These are phyloP conservation scores for Pachyseris speciosa DNA, from an alignment of 64 coral and sea anemone species.

Conservation along the genomic window DNA sequence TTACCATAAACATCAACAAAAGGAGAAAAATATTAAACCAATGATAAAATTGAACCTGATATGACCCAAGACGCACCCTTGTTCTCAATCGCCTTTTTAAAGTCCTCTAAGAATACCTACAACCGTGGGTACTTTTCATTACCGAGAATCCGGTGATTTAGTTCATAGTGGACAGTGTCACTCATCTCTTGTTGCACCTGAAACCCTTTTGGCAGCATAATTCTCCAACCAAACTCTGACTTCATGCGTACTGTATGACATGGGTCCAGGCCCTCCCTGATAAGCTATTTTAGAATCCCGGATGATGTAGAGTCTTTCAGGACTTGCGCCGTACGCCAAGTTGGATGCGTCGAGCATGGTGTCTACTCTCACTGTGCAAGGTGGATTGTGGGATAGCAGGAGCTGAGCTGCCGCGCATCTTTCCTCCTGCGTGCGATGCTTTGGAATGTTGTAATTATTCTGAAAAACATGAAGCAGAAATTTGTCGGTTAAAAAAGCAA, in stretches of 20 bases:
- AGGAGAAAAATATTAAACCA: no score
- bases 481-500: background rate
- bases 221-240: conserved; percentile 67
- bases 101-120: no score
- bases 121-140: no score
- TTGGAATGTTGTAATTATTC: conserved; percentile 79
- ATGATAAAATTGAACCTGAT: background rate
- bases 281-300: conserved; percentile 57
- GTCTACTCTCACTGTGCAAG: conserved; percentile 68
- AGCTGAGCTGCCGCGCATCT: conserved; percentile 63
- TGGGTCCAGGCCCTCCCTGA: conserved; percentile 81
- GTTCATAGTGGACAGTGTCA: background rate
- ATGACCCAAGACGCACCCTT: no score
- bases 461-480: background rate
- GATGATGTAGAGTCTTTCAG: conserved; percentile 81
- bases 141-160: background rate
- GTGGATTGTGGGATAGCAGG: conserved; percentile 41
- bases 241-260: conserved; percentile 60
- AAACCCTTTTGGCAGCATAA: background rate
- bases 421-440: conserved; percentile 64
- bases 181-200: background rate
- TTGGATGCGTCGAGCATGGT: conserved; percentile 80
- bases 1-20: no score
- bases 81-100: no score
- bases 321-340: conserved; percentile 79